phyloP scores from a whole-genome alignment of 2,113 vertebrate species.

The Regulus satrapa region DNA sequence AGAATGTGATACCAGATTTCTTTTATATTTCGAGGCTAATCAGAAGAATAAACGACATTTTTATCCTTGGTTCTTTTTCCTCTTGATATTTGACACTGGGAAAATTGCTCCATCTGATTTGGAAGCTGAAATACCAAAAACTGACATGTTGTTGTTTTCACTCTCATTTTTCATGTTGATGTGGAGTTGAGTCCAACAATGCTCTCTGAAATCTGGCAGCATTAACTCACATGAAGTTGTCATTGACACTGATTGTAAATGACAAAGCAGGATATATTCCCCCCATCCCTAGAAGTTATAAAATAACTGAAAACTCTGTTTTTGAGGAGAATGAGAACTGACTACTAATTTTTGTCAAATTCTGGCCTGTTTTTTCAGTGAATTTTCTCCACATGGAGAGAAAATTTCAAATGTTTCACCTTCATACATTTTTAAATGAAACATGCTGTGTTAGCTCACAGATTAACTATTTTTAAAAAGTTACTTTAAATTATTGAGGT shows the following conservation, averaged over 20 bases:
- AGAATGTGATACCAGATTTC: background rate
- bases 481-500: background rate
- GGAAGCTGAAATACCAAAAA: constrained; percentile 63
- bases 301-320: background rate
- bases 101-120: constrained; percentile 76
- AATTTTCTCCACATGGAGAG: background rate
- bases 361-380: background rate
- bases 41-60: background rate
- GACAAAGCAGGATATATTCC: background rate
- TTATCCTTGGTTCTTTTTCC: background rate
- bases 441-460: background rate
- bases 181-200: background rate
- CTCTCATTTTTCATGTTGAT: background rate
- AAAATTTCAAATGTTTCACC: background rate
- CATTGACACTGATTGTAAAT: background rate
- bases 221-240: background rate
- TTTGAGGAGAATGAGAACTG: background rate
- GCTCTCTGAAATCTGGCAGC: background rate
- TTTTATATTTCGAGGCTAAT: background rate
- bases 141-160: constrained; percentile 36
- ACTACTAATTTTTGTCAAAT: background rate
- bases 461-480: background rate
- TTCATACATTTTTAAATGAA: background rate
- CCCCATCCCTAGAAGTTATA: background rate
- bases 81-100: constrained; percentile 6